A percentile compares a stretch with the other conserved stretches of the same genome.
Evolutionary conservation across 2,888 invertebrate species (phyloP).

Genomic region (Meloe dianella): DNA sequence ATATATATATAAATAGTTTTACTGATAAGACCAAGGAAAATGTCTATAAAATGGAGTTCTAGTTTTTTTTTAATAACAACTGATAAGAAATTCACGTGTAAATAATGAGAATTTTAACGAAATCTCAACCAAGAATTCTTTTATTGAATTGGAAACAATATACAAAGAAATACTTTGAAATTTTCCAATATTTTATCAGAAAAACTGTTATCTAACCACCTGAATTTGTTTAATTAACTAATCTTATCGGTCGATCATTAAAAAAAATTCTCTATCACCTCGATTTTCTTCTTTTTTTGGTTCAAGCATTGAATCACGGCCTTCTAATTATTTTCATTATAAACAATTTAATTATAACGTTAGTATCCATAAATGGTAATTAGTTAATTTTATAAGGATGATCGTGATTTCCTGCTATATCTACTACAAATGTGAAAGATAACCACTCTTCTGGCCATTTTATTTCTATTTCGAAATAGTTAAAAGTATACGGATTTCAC

Average conservation of each 20-base stretch:
- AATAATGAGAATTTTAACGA: not conserved
- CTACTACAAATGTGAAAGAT: not conserved
- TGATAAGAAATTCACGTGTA: not conserved
- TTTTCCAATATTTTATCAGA: not conserved
- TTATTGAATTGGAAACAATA: no score
- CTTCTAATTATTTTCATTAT: not conserved
- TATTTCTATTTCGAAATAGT: slow-evolving; percentile 24
- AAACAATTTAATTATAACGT: not conserved
- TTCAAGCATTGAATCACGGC: not conserved
- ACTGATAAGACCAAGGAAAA: slow-evolving; percentile 3
- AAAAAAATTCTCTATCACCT: not conserved
- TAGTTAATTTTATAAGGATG: slow-evolving; percentile 2
- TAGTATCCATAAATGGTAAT: slow-evolving; percentile 4
- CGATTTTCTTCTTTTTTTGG: not conserved
- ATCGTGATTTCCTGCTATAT: not conserved
- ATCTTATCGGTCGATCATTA: not conserved
- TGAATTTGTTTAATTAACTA: not conserved
- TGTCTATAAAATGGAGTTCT: not conserved
- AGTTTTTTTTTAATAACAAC: not conserved
- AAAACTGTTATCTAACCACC: not conserved
- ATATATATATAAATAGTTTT: not conserved
- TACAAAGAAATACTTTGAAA: not conserved
- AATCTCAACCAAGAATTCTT: no score
- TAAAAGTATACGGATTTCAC: slow-evolving; percentile 24
- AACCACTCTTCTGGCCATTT: slow-evolving; percentile 16